A percentile compares a stretch with the other conserved stretches of the same genome.
Conservation (phyloP, 2,797 vertebrate genomes). For the Tinamus major region DNA sequence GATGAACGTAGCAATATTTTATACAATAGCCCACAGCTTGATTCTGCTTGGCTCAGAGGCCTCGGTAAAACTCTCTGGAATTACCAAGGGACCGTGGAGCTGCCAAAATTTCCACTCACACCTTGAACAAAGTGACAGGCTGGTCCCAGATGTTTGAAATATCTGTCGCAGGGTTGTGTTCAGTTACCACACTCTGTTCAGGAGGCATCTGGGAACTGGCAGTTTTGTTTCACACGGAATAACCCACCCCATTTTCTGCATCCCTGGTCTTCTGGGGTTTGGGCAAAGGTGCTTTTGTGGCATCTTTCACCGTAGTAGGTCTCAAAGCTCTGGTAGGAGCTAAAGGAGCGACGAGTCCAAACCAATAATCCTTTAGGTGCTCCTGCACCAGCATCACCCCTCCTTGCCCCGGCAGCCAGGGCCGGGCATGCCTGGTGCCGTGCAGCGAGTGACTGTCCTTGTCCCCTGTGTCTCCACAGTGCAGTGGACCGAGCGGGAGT, state of each 20-base stretch:
- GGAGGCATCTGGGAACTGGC: background rate
- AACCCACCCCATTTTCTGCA: background rate
- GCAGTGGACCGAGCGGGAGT: constrained; percentile 92
- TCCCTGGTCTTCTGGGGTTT: background rate
- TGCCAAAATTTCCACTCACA: background rate
- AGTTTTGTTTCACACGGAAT: background rate
- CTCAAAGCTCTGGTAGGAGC: background rate
- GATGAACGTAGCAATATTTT: background rate
- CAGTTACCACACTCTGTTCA: too few species aligned
- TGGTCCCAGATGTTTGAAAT: background rate
- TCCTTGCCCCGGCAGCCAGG: fast-evolving
- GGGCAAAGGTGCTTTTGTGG: background rate
- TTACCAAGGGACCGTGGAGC: background rate
- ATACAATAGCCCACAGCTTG: background rate
- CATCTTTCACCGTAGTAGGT: background rate
- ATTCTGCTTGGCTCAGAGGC: background rate
- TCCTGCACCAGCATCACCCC: fast-evolving
- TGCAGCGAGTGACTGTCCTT: background rate
- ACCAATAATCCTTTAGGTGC: background rate
- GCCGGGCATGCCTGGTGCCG: background rate
- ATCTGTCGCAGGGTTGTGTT: background rate
- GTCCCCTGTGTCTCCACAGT: constrained; percentile 77
- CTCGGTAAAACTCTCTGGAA: background rate
- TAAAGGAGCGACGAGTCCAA: background rate
- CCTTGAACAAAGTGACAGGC: background rate